Evolutionary conservation across 1,140 invertebrate species (phyloP).

Genomic region (Mylabris phalerata): DNA sequence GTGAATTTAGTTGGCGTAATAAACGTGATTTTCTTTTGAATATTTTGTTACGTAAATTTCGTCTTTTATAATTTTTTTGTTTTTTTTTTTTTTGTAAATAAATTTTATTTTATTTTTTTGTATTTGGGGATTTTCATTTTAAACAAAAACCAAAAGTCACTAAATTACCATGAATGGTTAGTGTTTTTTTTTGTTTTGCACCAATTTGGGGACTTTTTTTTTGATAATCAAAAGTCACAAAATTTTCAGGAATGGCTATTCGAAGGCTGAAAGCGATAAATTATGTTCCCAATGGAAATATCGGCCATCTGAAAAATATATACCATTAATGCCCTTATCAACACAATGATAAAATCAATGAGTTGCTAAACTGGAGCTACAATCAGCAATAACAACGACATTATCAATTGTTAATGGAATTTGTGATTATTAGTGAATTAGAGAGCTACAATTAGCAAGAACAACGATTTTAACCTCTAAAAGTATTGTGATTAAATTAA

Average conservation of each 20-base stretch:
- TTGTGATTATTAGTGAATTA: no score
- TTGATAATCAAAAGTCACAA: background rate
- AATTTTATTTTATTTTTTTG: constrained; percentile 1
- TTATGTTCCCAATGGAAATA: constrained; percentile 57
- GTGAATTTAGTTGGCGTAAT: constrained; percentile 1
- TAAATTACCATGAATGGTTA: constrained; percentile 50
- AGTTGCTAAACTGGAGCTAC: no score
- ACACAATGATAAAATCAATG: background rate
- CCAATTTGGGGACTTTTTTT: background rate
- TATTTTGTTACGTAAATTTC: constrained; percentile 18
- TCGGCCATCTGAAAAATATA: constrained; percentile 56
- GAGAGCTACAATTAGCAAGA: no score
- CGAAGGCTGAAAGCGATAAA: constrained; percentile 48
- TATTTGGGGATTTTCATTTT: background rate
- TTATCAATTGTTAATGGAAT: no score
- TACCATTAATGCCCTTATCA: constrained; percentile 31
- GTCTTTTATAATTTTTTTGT: constrained; percentile 17
- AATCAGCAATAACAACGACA: no score
- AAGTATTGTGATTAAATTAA: no score
- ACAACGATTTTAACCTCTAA: no score
- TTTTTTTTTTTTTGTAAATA: constrained; percentile 8
- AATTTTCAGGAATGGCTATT: constrained; percentile 51
- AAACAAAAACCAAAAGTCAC: background rate
- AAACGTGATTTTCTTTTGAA: constrained; percentile 18
- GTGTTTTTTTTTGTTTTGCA: background rate